Base-by-base conservation (phyloP, 2,888 invertebrate species). In the Diarsia brunnea region DNA sequence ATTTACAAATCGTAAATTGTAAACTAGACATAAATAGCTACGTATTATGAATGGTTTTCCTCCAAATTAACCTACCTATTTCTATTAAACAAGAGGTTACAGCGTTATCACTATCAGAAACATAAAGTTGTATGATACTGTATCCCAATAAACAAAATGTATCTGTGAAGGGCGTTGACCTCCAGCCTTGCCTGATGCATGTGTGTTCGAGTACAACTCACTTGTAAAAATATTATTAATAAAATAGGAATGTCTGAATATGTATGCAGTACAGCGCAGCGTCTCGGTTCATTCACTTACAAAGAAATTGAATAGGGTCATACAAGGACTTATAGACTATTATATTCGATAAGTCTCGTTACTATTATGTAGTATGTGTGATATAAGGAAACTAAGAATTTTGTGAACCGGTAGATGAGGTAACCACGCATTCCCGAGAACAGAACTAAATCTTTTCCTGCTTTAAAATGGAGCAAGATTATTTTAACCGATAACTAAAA, bases 121-220 rank as follows among this genome's bases (percentile, higher is more conserved):
- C 31, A 51, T 31, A 14, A 77, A 79, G 72, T 84, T 75, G 79
- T 79, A 74, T 87, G 85, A 87, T 75, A 87, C 69, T 84, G 78
- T 88, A 85, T 86, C 85, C 88, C 84, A 90, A 89, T 90, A 87
- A 89, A 89, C 86, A 88, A 87, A 88, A 87, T 86, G 70, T 78
- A 78, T 70, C 71, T 63, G 67, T 66, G 24, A 64, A 87, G 91
- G 88, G 80, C 92, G 85, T 81, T 89, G 92, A 92, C 91, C 91
- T 85, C 81, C 76, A 80, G 85, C 87, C 78, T 84, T 83, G 80
- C 84, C 86, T 75, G n/a, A n/a, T n/a, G 78, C 82, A 85, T 78
- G 82, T 78, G 82, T 79, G 84, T 69, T 81, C 69, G 65, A 68
- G 47, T 78, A 81, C 76, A 72, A 81, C 73, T 76, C 83, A 81